phyloP scores from a whole-genome alignment of 1,140 invertebrate species.

The Cydia splendana region DNA sequence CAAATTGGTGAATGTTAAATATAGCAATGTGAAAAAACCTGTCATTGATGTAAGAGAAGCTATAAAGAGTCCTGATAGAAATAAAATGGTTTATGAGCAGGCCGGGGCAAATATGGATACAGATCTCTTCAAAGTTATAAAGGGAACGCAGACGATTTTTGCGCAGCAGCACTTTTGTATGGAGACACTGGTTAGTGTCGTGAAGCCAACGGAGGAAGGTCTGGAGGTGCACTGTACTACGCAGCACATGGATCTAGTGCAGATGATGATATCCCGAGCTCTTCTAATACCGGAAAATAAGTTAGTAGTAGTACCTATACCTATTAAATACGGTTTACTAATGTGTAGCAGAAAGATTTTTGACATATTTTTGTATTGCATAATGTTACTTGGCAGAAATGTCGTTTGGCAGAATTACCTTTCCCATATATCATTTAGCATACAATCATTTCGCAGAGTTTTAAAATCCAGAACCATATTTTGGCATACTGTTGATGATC shows the following conservation, averaged over 20 bases:
- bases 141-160: constrained; percentile 51
- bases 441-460: too few relatives aligned
- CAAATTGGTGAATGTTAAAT: constrained; percentile 83
- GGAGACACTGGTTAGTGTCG: constrained; percentile 74
- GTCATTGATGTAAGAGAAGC: constrained; percentile 54
- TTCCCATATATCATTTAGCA: too few relatives aligned
- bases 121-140: constrained; percentile 66
- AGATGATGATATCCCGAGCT: constrained; percentile 79
- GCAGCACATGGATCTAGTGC: constrained; percentile 83
- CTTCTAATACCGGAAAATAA: constrained; percentile 73
- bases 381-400: too few relatives aligned
- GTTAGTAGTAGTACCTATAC: constrained; percentile 34
- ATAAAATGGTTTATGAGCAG: constrained; percentile 32
- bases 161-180: constrained; percentile 65
- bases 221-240: constrained; percentile 79
- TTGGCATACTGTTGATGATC: too few relatives aligned
- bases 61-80: constrained; percentile 45
- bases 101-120: constrained; percentile 49
- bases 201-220: constrained; percentile 76
- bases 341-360: too few relatives aligned
- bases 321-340: too few relatives aligned
- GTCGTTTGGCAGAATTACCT: too few relatives aligned
- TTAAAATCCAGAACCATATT: too few relatives aligned
- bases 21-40: constrained; percentile 63
- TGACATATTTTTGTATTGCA: too few relatives aligned